Base-by-base conservation (phyloP, 2,888 invertebrate species). In the Aplocera efformata region DNA sequence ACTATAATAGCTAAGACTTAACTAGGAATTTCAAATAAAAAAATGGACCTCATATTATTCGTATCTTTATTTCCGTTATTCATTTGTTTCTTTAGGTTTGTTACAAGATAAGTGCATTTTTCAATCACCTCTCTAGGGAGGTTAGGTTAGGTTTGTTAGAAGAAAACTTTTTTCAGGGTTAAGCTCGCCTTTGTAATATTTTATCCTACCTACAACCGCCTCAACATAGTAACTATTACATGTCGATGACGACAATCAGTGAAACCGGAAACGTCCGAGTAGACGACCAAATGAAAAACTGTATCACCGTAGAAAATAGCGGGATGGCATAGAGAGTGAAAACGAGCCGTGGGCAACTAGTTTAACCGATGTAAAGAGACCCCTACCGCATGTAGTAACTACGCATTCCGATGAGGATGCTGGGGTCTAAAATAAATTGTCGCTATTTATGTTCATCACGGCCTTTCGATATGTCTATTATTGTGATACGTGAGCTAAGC, bases 321-420 rank as follows among this genome's bases (percentile, higher is more conserved):
- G 76, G 74, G 72, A 84, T 81, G 57, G 60, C 44, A 78, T 77
- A 53, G 85, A 86, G 79, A 85, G 84, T 84, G 84, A 85, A 85
- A 85, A 71, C 75, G 45, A 48, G 61, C 65, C 56, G 58, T 48
- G 65, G 72, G 58, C 61, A 56, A 63, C 63, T 62, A 45, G 60
- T 56, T 41, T 56, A 56, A 42, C 72, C 67, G 69, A 53, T 54
- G 45, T 66, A 66, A 42, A 24, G 50, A 64, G 73, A 70, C 53
- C 67, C 50, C 51, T 53, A 52, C 52, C 50, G 24, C 50, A 52
- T 28, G 22, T 11, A 9, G 6, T 6, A 17, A 40, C 32, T 30
- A 11, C 31, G 32, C 31, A 39, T 36, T 1, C 22, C 1, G 6
- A 17, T 1, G 11, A 7, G 22, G 9, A 24, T 21, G 17, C 7